Evolutionary conservation across 1,140 invertebrate genomes (phyloP), one percentile per base, ranked within the genome.

Genomic region (Lasioglossum albipes): DNA sequence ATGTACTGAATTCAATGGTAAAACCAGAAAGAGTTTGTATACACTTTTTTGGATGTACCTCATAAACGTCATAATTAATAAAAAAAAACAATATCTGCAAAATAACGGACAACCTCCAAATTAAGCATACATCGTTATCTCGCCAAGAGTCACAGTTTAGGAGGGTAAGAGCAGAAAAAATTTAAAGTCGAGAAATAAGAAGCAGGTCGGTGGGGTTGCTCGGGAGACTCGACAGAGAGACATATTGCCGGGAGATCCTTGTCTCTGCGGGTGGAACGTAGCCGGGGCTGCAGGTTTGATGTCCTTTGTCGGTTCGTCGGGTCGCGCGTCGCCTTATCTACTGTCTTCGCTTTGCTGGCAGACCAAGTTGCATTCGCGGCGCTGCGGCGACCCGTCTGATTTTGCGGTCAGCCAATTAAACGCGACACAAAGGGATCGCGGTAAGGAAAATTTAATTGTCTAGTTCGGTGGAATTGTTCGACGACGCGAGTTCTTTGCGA

Each of bases 381-480:
- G 74, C 64, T 65, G 49, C 41, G 42, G 41, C 42, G 42, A 62
- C 42, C n/a, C 42, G 36, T 66, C 75, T 27, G 70, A 59, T 78
- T 81, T 75, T 68, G 49, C 62, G 64, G 54, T 41, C n/a, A 64
- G 49, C 18, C 80, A 78, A 86, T 83, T 86, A 83, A 79, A 82
- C 59, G 36, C 20, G 41, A 31, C 22, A 74, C 68, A 79, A 83
- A 74, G 65, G 42, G 74, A 71, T 45, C 49, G 61, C 31, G 42
- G 49, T 45, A 67, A 67, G 62, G 61, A 67, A 70, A 64, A 70
- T 80, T 79, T 49, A 74, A 79, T 79, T 79, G 70, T 74, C 77
- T 36, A 36, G 36, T 36, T 36, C 42, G 27, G n/a, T 18, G 0
- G 31, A 61, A 54, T 45, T 57, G 61, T 61, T 31, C 36, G 10